These are phyloP conservation scores for Fringilla coelebs DNA, from an alignment of 2,797 vertebrate species.

Conservation along the genomic window DNA sequence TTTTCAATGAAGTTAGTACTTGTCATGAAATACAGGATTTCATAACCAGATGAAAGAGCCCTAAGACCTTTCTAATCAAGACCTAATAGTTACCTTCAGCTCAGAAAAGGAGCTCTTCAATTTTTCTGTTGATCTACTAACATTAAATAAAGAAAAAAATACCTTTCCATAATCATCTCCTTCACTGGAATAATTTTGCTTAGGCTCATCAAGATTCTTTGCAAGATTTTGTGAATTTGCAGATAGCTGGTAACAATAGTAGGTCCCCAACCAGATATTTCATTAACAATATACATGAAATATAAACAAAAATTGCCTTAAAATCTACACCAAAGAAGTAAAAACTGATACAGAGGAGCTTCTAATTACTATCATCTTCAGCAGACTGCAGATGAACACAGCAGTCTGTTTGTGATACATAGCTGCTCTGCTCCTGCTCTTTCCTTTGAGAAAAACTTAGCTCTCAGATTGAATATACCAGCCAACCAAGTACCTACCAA, in stretches of 20 bases:
- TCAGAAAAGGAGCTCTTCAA: not conserved
- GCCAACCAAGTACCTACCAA: conserved; percentile 10
- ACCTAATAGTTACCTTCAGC: not conserved
- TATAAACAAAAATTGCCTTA: not conserved
- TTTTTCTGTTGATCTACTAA: not conserved
- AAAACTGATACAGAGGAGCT: not conserved
- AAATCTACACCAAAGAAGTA: not conserved
- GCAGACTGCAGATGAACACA: not conserved
- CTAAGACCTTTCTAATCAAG: not conserved
- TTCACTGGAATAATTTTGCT: not conserved
- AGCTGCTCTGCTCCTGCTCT: conserved; percentile 6
- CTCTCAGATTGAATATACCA: conserved; percentile 25
- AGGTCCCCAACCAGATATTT: not conserved
- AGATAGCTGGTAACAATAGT: not conserved
- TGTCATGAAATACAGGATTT: not conserved
- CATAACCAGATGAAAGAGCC: not conserved
- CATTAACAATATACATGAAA: not conserved
- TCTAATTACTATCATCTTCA: not conserved
- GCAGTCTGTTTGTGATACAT: not conserved
- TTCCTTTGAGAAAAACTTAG: conserved; percentile 36
- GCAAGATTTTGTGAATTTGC: not conserved
- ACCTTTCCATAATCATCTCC: not conserved
- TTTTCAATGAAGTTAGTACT: not conserved
- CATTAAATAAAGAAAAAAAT: not conserved
- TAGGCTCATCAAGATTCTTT: not conserved